phyloP scores from a whole-genome alignment of 53 echinoderm and acorn worm genomes.

The Echinarachnius parma region DNA sequence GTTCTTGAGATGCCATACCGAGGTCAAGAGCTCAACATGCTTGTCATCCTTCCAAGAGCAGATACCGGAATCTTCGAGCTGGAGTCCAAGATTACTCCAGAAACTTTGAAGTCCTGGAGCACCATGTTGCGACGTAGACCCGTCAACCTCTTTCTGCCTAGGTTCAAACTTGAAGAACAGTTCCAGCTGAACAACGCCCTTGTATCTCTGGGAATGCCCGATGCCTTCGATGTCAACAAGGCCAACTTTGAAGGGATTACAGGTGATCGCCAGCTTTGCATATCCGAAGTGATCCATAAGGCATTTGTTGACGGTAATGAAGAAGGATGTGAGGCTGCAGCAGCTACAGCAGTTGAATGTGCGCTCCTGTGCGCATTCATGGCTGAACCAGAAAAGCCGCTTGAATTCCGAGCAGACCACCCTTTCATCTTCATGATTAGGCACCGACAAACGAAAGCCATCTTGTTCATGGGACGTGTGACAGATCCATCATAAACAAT shows the following conservation, averaged over 20 bases:
- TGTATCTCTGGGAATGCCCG: slow-evolving; percentile 67
- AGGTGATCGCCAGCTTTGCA: slow-evolving; percentile 45
- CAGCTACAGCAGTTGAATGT: slow-evolving; percentile 63
- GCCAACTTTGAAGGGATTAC: slow-evolving; percentile 74
- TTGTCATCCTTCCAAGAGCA: slow-evolving; percentile 62
- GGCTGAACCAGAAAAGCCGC: not conserved
- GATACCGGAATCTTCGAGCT: slow-evolving; percentile 56
- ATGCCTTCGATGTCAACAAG: slow-evolving; percentile 54
- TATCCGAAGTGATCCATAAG: slow-evolving; percentile 68
- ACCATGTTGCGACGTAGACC: not conserved
- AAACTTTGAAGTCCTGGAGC: slow-evolving; percentile 42
- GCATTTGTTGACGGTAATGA: slow-evolving; percentile 94
- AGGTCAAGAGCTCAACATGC: slow-evolving; percentile 66
- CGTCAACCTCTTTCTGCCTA: slow-evolving; percentile 68
- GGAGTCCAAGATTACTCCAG: slow-evolving; percentile 40
- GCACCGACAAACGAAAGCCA: slow-evolving; percentile 48
- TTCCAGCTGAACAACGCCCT: slow-evolving; percentile 54
- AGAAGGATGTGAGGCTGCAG: slow-evolving; percentile 91
- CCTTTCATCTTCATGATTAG: slow-evolving; percentile 84
- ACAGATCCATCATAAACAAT: too few species aligned
- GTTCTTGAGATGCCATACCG: slow-evolving; percentile 75
- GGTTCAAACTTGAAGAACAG: slow-evolving; percentile 67
- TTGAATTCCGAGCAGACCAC: slow-evolving; percentile 56
- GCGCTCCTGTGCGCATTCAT: not conserved
- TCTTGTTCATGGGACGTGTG: slow-evolving; percentile 79